Evolutionary conservation across 2,797 vertebrate species (phyloP), one percentile per base, ranked within the genome.

Genomic region (Parauchenoglanis punctatus): DNA sequence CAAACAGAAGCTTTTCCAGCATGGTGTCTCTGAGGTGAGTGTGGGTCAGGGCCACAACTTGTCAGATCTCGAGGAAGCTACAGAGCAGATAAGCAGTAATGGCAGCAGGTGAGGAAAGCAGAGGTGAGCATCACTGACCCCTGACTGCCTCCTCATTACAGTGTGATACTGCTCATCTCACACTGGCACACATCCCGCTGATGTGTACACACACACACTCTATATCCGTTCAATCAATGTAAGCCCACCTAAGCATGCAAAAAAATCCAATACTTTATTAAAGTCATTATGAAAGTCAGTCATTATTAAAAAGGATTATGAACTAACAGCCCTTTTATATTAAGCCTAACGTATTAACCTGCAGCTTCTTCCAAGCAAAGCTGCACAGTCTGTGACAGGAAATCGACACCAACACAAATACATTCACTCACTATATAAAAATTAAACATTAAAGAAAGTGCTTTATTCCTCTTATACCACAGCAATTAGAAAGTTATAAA

Each of bases 101-200:
- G 80, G 59, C 84, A 85, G 82, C 81, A 84, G 82, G 87, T 88
- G 78, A 90, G n/a, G 28, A 85, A 18, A 86, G 58, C 63, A 28
- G 56, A 78, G 81, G 83, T 68, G 67, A 82, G 87, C 70, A 84
- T 88, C 86, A 84, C 40, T 82, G 86, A 70, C 86, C 77, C 61
- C 68, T 88, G 87, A 86, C 80, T 76, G 52, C 7, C 81, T 81
- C 52, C 83, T 85, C 83, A 90, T 85, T 84, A 90, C 35, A 23
- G 58, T 65, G 54, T 11, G 40, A 87, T 73, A 56, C 67, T 68
- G 67, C 63, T 88, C 81, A 81, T 86, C 88, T 90, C 72, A 81
- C 15, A 35, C 59, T 72, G 83, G 72, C 86, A 73, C 59, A 61
- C 56, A 68, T 63, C 59, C 75, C 85, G 4, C 82, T 77, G 63